Percentiles rank a stretch among this genome's conserved stretches.
Evolutionary conservation across 2,797 vertebrate species (phyloP).

Genomic region (Chiroxiphia lanceolata): DNA sequence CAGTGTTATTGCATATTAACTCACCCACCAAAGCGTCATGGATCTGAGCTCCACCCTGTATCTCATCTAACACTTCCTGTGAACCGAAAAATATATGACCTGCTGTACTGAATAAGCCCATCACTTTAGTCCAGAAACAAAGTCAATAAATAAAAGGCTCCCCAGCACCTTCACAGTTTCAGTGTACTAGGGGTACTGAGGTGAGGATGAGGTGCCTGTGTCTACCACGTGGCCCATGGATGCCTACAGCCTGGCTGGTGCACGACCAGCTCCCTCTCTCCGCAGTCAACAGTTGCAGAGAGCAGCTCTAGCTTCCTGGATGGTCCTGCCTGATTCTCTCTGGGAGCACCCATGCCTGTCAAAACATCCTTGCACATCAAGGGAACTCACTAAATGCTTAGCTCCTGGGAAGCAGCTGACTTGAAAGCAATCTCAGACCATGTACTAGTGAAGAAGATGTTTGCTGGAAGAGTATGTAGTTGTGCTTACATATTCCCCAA

Average conservation of each 20-base stretch:
- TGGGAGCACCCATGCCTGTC: background rate
- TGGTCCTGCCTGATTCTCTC: background rate
- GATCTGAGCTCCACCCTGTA: background rate
- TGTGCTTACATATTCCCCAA: background rate
- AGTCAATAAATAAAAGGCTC: background rate
- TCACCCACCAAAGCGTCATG: background rate
- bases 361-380: background rate
- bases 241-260: background rate
- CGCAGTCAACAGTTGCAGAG: accelerated
- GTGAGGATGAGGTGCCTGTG: background rate
- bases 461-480: background rate
- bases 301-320: accelerated
- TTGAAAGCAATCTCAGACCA: background rate
- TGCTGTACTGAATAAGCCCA: background rate
- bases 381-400: background rate
- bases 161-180: background rate
- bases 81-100: background rate
- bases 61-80: background rate
- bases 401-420: background rate
- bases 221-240: too few species aligned
- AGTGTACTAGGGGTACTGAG: background rate
- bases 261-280: background rate
- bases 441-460: background rate
- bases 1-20: background rate
- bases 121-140: background rate